These are phyloP conservation scores for Branchinecta lindahli DNA, from an alignment of 1,140 invertebrate species.

Conservation along the genomic window DNA sequence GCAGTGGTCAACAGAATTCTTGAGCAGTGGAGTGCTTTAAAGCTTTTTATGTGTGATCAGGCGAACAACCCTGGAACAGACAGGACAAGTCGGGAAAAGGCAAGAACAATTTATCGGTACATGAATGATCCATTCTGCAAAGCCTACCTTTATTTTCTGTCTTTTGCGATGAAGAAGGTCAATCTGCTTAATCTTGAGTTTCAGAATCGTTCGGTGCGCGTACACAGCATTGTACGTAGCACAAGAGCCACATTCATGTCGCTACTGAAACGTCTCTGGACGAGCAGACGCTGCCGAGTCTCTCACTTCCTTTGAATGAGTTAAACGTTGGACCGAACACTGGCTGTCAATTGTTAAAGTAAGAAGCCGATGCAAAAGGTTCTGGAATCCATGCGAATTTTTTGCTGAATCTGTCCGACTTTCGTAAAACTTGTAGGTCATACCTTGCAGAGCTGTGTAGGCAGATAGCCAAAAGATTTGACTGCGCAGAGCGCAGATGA, in stretches of 20 bases:
- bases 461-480: slow-evolving; percentile 4
- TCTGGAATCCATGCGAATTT: no score
- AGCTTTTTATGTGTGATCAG: slow-evolving; percentile 1
- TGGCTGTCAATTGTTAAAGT: neutral
- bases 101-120: neutral
- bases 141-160: neutral
- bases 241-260: neutral
- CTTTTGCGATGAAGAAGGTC: neutral
- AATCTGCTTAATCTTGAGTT: neutral
- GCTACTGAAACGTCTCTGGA: slow-evolving; percentile 1
- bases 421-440: neutral
- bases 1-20: slow-evolving; percentile 20
- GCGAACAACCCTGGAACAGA: neutral
- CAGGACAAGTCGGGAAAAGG: neutral
- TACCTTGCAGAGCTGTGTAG: neutral
- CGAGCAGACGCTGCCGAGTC: neutral
- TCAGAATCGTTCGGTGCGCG: neutral
- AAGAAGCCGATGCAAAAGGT: no score
- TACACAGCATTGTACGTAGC: neutral
- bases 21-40: slow-evolving; percentile 19
- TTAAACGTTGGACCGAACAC: neutral
- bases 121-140: neutral
- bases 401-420: neutral
- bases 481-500: neutral
- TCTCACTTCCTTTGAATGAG: neutral